Evolutionary conservation across 2,888 invertebrate species (phyloP).

Genomic region (Rhamnusium bicolor): DNA sequence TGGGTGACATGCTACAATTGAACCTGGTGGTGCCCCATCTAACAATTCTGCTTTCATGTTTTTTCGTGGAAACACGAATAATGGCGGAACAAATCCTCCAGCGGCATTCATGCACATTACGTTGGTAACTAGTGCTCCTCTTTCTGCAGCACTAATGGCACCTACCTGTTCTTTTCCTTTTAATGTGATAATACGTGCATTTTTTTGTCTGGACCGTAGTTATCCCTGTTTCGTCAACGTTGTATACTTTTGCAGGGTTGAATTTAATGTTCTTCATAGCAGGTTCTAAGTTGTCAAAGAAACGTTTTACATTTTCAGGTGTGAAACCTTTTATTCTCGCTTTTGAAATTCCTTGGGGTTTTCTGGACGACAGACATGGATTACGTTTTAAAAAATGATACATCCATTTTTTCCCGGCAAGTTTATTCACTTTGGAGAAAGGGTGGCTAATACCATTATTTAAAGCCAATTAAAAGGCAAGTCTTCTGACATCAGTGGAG

Average conservation of each 20-base stretch:
- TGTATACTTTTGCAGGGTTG: conserved; percentile 11
- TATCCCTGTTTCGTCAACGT: conserved; percentile 57
- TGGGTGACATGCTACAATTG: conserved; percentile 51
- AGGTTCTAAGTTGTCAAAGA: conserved; percentile 17
- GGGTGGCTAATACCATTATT: too few species aligned
- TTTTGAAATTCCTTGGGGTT: not conserved
- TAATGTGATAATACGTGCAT: conserved; percentile 48
- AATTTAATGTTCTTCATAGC: not conserved
- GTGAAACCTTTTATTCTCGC: conserved; percentile 4
- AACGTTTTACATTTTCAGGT: not conserved
- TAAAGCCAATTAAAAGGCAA: too few species aligned
- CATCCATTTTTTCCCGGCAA: not conserved
- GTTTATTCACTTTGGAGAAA: too few species aligned
- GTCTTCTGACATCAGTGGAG: too few species aligned
- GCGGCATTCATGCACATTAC: conserved; percentile 43
- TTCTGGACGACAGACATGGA: not conserved
- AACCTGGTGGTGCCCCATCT: conserved; percentile 59
- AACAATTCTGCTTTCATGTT: conserved; percentile 60
- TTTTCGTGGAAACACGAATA: conserved; percentile 39
- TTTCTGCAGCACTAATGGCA: conserved; percentile 48
- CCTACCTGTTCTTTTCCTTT: conserved; percentile 58
- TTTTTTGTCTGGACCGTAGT: conserved; percentile 16
- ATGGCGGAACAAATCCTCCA: conserved; percentile 40
- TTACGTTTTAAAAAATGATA: not conserved
- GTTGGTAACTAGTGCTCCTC: conserved; percentile 41